Percentiles rank a stretch among this genome's conserved stretches.
phyloP scores from a whole-genome alignment of 1,140 invertebrate genomes.

The Ceratina japonica region DNA sequence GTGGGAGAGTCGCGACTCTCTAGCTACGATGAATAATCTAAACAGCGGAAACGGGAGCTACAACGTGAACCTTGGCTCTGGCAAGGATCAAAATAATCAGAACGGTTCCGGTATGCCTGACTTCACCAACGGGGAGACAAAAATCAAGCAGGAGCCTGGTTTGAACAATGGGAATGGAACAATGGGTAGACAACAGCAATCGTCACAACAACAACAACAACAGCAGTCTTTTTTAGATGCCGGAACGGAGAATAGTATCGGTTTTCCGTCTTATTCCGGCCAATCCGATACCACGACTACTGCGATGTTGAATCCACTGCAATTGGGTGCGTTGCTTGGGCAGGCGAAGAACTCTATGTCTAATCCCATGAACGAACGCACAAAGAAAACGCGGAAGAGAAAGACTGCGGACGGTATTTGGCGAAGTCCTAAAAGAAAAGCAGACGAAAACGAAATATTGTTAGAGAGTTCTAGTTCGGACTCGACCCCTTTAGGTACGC shows the following conservation, averaged over 20 bases:
- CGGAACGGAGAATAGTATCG: conserved; percentile 81
- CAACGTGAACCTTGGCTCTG: conserved; percentile 70
- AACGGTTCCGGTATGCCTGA: conserved; percentile 76
- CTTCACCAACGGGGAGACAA: conserved; percentile 79
- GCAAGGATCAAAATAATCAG: conserved; percentile 72
- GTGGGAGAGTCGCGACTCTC: conserved; percentile 78
- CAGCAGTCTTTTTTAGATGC: conserved; percentile 81
- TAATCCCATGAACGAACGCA: conserved; percentile 58
- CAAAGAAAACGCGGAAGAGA: conserved; percentile 77
- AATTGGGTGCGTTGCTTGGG: conserved; percentile 71
- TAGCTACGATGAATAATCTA: conserved; percentile 64
- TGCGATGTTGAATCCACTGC: conserved; percentile 75
- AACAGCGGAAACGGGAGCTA: conserved; percentile 77
- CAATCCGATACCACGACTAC: conserved; percentile 76
- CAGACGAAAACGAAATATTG: conserved; percentile 78
- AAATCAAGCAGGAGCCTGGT: conserved; percentile 81
- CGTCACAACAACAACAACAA: conserved; percentile 68
- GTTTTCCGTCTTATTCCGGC: conserved; percentile 80
- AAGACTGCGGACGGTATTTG: conserved; percentile 79
- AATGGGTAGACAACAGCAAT: conserved; percentile 68
- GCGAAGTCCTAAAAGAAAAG: conserved; percentile 80
- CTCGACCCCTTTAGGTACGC: conserved; percentile 82
- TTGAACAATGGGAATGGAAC: conserved; percentile 74
- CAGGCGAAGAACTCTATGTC: conserved; percentile 67
- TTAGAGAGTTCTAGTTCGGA: conserved; percentile 85